These are phyloP conservation scores for Tragulus kanchil DNA, from an alignment of 2,113 vertebrate genomes.

Conservation along the genomic window DNA sequence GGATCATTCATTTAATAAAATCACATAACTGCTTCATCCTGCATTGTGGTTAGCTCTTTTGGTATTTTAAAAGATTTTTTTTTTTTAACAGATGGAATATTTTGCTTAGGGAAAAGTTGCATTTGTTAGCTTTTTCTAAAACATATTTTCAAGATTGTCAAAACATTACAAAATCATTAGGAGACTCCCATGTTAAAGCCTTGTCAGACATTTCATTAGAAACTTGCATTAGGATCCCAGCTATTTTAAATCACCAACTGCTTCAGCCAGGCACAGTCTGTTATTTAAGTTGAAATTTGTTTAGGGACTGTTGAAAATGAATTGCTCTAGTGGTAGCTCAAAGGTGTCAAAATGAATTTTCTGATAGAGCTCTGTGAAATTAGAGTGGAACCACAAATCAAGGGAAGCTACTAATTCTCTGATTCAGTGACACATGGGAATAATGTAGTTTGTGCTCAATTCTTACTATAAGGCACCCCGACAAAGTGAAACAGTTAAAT, in stretches of 20 bases:
- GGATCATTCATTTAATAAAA: constrained; percentile 57
- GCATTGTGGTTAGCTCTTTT: constrained; percentile 30
- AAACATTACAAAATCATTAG: constrained; percentile 80
- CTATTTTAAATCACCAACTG: constrained; percentile 69
- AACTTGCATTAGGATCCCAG: constrained; percentile 66
- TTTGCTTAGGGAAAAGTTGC: constrained; percentile 70
- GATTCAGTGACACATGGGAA: background rate
- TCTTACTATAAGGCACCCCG: background rate
- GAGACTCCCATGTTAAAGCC: constrained; percentile 72
- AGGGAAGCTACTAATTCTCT: background rate
- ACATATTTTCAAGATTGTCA: constrained; percentile 77
- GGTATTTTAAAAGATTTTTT: constrained; percentile 63
- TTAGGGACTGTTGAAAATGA: constrained; percentile 66
- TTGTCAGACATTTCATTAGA: constrained; percentile 77
- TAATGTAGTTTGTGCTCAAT: background rate
- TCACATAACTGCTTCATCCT: background rate
- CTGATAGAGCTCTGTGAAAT: constrained; percentile 19
- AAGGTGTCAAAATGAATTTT: constrained; percentile 37
- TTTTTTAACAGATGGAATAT: constrained; percentile 70
- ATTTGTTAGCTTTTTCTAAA: constrained; percentile 70
- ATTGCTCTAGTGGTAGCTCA: constrained; percentile 32
- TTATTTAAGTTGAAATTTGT: constrained; percentile 71
- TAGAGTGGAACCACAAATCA: background rate
- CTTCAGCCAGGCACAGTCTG: constrained; percentile 63
- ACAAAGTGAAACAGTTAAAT: background rate